These are phyloP conservation scores for Stegophylla sp. DNA, from an alignment of 2,888 invertebrate genomes.

Conservation along the genomic window DNA sequence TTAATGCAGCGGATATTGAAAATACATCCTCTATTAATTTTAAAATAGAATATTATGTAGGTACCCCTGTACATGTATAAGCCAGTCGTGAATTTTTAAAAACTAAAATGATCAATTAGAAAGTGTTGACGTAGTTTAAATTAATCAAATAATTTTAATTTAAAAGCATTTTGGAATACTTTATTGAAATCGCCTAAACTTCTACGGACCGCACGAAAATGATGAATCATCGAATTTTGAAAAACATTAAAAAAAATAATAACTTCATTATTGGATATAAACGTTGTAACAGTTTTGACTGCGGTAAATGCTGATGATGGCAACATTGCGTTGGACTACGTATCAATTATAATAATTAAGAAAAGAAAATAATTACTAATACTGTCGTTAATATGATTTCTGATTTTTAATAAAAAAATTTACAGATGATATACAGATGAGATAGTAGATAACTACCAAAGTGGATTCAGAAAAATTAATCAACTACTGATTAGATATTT, in stretches of 20 bases:
- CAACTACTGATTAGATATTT: no score
- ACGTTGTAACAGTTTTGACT: background rate
- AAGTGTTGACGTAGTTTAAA: background rate
- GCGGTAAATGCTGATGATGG: background rate
- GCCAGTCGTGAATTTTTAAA: no score
- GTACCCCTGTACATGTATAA: no score
- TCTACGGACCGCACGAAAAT: background rate
- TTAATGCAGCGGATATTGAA: no score
- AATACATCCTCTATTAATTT: no score
- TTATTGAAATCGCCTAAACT: background rate
- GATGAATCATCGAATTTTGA: background rate
- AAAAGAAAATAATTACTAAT: no score
- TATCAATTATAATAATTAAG: background rate
- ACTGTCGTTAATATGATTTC: conserved; percentile 12
- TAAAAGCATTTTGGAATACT: background rate
- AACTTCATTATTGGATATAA: background rate
- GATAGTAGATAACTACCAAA: conserved; percentile 22
- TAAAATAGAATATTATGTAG: no score
- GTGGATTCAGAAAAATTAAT: conserved; percentile 45
- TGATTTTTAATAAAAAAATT: background rate
- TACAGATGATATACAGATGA: no score
- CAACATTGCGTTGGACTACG: background rate
- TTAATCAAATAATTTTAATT: background rate
- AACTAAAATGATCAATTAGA: background rate
- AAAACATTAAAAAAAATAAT: background rate